Evolutionary conservation across 2,888 invertebrate genomes (phyloP).

Genomic region (Mesorhabditis belari): DNA sequence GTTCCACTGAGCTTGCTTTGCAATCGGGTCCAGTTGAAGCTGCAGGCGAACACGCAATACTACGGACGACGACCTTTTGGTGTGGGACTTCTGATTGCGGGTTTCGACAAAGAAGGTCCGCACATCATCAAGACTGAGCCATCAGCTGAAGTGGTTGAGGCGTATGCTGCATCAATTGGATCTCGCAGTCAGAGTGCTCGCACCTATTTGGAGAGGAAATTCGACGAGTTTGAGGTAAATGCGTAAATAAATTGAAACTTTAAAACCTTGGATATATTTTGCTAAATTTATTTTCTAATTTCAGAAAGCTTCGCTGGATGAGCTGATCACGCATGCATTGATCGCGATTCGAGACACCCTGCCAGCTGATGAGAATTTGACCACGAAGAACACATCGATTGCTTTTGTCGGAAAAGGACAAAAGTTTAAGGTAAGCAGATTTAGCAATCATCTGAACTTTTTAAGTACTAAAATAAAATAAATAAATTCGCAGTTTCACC

Average conservation of each 20-base stretch:
- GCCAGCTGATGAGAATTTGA: constrained; percentile 84
- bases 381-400: constrained; percentile 76
- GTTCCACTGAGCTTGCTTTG: background rate
- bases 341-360: constrained; percentile 86
- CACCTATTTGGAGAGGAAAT: constrained; percentile 88
- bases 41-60: constrained; percentile 92
- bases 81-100: constrained; percentile 91
- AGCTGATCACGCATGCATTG: constrained; percentile 85
- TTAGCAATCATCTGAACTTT: too few relatives aligned
- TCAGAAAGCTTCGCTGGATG: constrained; percentile 62
- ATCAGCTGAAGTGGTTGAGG: constrained; percentile 93
- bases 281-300: background rate
- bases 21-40: constrained; percentile 59
- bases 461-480: too few relatives aligned
- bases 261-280: background rate
- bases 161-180: constrained; percentile 97
- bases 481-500: too few relatives aligned
- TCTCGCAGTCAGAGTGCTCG: constrained; percentile 92
- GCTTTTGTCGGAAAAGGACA: constrained; percentile 81
- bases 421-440: constrained; percentile 63
- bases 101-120: constrained; percentile 76
- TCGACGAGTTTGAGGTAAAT: constrained; percentile 64
- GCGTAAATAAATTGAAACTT: background rate
- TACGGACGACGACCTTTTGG: constrained; percentile 95
- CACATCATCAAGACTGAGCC: constrained; percentile 97